A percentile compares a stretch with the other conserved stretches of the same genome.
Conservation (phyloP, 2,888 invertebrate species). For the Rhingia campestris region DNA sequence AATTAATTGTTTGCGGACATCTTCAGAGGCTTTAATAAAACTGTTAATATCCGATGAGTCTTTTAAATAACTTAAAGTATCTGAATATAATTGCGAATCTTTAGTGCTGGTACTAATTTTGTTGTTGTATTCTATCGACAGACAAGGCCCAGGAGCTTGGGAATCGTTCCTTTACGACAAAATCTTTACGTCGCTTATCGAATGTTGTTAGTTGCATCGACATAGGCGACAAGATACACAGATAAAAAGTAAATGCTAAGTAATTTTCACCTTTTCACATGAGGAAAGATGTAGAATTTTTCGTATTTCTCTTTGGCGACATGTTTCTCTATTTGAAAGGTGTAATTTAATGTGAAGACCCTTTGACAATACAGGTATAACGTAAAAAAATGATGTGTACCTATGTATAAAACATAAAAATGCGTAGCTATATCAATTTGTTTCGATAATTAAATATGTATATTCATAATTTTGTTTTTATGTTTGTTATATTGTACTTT, state of each 20-base stretch:
- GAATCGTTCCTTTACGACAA: constrained; percentile 8
- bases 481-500: too few species aligned
- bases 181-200: constrained; percentile 54
- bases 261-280: constrained; percentile 6
- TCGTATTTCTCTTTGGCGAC: background rate
- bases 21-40: constrained; percentile 58
- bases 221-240: background rate
- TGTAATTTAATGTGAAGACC: background rate
- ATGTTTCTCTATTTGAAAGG: background rate
- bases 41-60: constrained; percentile 45
- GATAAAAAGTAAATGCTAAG: background rate
- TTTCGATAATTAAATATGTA: too few species aligned
- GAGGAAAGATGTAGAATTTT: background rate
- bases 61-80: constrained; percentile 39
- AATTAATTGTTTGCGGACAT: constrained; percentile 67
- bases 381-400: too few species aligned
- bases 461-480: too few species aligned
- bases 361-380: too few species aligned
- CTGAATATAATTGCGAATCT: constrained; percentile 47
- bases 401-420: too few species aligned
- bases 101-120: constrained; percentile 26
- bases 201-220: background rate
- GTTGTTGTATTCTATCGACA: constrained; percentile 2
- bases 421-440: too few species aligned
- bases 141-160: constrained; percentile 5